These are phyloP conservation scores for Sycophaga agraensis DNA, from an alignment of 1,140 invertebrate species.

Conservation along the genomic window DNA sequence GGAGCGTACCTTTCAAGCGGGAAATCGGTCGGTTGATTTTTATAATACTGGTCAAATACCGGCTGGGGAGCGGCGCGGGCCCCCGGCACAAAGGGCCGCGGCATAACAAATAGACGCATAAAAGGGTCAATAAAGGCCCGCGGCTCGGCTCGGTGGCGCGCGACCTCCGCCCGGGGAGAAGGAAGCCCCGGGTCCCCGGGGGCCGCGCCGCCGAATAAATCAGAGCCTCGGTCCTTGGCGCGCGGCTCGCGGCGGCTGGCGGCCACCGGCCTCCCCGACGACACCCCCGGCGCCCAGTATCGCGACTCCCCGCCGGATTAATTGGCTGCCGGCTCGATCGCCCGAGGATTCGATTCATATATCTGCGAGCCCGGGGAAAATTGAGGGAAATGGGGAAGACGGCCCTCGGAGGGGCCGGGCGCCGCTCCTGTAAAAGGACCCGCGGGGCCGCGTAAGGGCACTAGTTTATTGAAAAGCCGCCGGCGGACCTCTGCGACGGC, in stretches of 20 bases:
- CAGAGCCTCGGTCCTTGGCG: not conserved
- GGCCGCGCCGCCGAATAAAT: slow-evolving; percentile 23
- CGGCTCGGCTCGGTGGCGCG: slow-evolving; percentile 41
- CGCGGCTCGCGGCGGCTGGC: not conserved
- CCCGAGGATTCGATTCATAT: slow-evolving; percentile 7
- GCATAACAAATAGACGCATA: slow-evolving; percentile 61
- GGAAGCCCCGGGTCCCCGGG: slow-evolving; percentile 42
- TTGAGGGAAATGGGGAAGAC: slow-evolving; percentile 24
- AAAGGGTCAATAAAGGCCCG: slow-evolving; percentile 58
- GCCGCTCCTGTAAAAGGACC: slow-evolving; percentile 21
- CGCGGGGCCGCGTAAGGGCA: not conserved
- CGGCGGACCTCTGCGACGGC: slow-evolving; percentile 17
- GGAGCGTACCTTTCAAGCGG: slow-evolving; percentile 57
- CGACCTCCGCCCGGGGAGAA: not conserved
- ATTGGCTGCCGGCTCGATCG: no score
- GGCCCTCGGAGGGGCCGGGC: slow-evolving; percentile 14
- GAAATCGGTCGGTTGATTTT: slow-evolving; percentile 62
- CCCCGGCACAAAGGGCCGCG: slow-evolving; percentile 53
- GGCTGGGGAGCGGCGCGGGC: slow-evolving; percentile 49
- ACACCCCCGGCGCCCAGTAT: no score
- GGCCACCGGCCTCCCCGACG: no score
- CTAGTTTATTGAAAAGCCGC: slow-evolving; percentile 29
- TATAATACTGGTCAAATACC: slow-evolving; percentile 62
- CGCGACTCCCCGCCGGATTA: no score
- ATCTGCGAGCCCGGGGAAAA: not conserved